Conservation (phyloP, 2,113 vertebrate species). For the Sigmodon hispidus region DNA sequence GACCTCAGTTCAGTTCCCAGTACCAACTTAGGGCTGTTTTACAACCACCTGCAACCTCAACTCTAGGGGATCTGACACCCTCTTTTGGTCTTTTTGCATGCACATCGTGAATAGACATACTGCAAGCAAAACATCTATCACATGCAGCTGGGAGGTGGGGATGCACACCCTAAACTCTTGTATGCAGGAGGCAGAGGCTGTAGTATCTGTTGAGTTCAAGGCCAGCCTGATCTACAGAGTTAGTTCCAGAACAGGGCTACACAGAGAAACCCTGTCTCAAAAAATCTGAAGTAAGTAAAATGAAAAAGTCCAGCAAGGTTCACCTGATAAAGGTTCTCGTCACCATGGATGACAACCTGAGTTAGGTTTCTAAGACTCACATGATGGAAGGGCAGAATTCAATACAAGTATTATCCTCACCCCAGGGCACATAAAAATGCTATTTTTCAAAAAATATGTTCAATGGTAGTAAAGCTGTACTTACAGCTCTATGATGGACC, state of each 20-base stretch:
- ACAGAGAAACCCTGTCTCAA: background rate
- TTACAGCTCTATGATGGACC: constrained; percentile 94
- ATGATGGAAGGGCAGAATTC: background rate
- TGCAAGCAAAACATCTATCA: background rate
- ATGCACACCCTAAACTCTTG: background rate
- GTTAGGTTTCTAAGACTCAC: background rate
- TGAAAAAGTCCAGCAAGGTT: background rate
- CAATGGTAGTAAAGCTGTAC: constrained; percentile 64
- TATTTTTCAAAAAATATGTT: background rate
- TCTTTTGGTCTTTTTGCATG: background rate
- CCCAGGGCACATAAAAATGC: background rate
- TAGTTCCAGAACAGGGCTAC: background rate
- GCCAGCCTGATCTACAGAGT: background rate
- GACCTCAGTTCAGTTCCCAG: background rate
- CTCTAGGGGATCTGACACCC: background rate
- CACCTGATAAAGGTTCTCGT: background rate
- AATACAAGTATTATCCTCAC: background rate
- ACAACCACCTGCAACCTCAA: background rate
- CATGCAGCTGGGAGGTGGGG: background rate
- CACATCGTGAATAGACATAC: background rate
- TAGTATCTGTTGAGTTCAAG: background rate
- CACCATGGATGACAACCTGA: background rate
- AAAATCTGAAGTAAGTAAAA: background rate
- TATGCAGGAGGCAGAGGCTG: background rate
- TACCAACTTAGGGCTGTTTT: background rate